Conservation (phyloP, 2,797 vertebrate genomes). For the Rhinatrema bivittatum region DNA sequence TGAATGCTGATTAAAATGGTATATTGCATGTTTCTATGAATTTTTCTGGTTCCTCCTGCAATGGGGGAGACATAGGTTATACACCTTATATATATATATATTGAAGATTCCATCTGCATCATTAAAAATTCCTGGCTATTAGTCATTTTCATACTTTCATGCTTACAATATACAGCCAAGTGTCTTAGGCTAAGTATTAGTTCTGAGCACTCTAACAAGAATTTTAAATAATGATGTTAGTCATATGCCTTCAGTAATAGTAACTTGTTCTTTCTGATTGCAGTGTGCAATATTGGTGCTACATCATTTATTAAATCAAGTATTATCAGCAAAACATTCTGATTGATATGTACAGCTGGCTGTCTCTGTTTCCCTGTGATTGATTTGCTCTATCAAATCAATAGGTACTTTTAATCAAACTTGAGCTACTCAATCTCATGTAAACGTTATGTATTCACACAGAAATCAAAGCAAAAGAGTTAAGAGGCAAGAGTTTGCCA, state of each 20-base stretch:
- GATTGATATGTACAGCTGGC: not conserved
- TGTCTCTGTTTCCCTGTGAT: not conserved
- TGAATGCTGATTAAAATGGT: no score
- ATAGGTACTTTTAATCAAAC: no score
- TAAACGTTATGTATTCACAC: no score
- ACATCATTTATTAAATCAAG: not conserved
- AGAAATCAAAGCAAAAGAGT: no score
- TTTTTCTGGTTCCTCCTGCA: no score
- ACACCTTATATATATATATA: no score
- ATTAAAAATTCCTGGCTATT: no score
- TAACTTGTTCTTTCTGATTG: not conserved
- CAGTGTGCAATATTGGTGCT: not conserved
- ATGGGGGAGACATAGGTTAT: no score
- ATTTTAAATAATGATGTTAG: not conserved
- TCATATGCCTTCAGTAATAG: not conserved
- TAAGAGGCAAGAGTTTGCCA: no score
- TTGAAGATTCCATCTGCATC: no score
- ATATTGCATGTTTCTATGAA: no score
- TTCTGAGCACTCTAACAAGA: not conserved
- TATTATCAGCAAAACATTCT: conserved; percentile 3
- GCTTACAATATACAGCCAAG: not conserved
- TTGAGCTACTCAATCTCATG: no score
- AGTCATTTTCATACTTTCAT: not conserved
- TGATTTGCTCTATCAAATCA: not conserved
- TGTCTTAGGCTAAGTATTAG: not conserved